phyloP scores from a whole-genome alignment of 2,888 invertebrate species.

The Tetragonula carbonaria region DNA sequence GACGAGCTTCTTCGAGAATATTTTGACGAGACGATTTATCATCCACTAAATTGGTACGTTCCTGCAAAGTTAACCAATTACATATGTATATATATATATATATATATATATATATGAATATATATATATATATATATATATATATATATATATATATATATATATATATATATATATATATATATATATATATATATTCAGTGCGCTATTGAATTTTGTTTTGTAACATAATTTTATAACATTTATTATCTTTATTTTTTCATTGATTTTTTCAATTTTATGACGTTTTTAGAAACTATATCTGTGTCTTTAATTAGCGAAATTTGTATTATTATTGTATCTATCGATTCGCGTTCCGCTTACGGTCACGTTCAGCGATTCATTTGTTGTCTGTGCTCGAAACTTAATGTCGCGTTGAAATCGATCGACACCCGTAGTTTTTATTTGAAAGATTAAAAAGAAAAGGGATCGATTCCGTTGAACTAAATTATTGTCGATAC shows the following conservation, averaged over 20 bases:
- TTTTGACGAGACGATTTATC: background rate
- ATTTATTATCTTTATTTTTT: background rate
- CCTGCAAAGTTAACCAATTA: background rate
- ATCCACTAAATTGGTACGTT: background rate
- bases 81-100: background rate
- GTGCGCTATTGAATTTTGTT: background rate
- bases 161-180: background rate
- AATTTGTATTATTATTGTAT: background rate
- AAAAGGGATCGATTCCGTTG: too few relatives aligned
- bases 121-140: too few relatives aligned
- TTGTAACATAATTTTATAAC: background rate
- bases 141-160: too few relatives aligned
- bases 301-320: background rate
- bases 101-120: too few relatives aligned
- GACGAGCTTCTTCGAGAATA: constrained; percentile 18
- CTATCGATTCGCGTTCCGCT: background rate
- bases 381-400: too few relatives aligned
- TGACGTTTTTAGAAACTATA: background rate
- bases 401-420: too few relatives aligned
- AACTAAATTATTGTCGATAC: too few relatives aligned
- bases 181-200: background rate
- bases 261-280: background rate
- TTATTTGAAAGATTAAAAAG: too few relatives aligned
- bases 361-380: too few relatives aligned
- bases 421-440: too few relatives aligned